Evolutionary conservation across 2,888 invertebrate genomes (phyloP), one percentile per base, ranked within the genome.

Genomic region (Calameuta pallipes): DNA sequence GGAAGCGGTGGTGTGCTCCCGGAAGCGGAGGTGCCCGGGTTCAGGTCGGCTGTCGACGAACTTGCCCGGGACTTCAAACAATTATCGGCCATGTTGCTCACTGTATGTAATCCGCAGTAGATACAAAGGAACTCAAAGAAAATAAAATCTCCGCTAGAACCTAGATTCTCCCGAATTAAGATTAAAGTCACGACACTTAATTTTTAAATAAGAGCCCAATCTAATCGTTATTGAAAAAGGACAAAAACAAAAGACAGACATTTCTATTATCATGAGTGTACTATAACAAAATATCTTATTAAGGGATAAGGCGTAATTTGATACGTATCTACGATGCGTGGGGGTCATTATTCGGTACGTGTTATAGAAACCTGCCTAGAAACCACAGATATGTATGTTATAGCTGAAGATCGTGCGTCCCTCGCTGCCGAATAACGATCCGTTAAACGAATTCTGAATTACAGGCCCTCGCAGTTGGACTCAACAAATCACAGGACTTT

Each of bases 1-100:
- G 95, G 85, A 93, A 93, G 82, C 90, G 94, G 87, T 93, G 93
- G 83, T 75, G 92, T 93, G 84, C 92, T 95, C 92, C 95, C 96
- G 1, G 94, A 95, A 69, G 88, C 89, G 83, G 95, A 95, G 87
- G 94, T 95, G 81, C 95, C 95, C 0, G 94, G 94, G 84, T 95
- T 96, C 92, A 92, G 93, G 79, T 92, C 93, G 86, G 95, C 94
- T 85, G 93, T 95, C 75, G 93, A 94, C 75, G 94, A 94, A 33
- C 93, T 96, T 82, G 94, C 95, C n/a, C 93, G 93, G 80, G 95
- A 95, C 89, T 94, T 95, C 83, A 95, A 95, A 87, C 94, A 94
- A 85, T 92, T 96, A 79, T 94, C 95, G 56, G 92, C 94, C 75
- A 94, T 95, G 85, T 91, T 95, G 75, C 92, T 95, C 81, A 95